A percentile compares a stretch with the other conserved stretches of the same genome.
phyloP scores from a whole-genome alignment of 2,797 vertebrate species.

The Parotocinclus haroldoi region DNA sequence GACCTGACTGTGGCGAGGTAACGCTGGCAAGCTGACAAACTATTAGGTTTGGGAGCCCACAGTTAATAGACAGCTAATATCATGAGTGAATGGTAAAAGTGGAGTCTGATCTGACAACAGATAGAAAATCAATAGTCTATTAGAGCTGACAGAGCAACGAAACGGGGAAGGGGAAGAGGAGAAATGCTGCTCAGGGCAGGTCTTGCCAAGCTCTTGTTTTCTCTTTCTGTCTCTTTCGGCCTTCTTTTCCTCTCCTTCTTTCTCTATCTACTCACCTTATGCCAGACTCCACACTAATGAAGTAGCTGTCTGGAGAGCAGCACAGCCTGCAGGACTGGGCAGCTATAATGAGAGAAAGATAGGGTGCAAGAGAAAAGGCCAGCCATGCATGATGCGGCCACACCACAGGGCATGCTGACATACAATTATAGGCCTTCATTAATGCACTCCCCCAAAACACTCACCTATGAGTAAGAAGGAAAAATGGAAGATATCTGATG shows the following conservation, averaged over 20 bases:
- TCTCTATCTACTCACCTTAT: conserved; percentile 51
- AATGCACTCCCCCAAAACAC: conserved; percentile 47
- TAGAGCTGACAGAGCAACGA: conserved; percentile 78
- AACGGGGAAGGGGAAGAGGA: conserved; percentile 43
- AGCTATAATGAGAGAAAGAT: conserved; percentile 68
- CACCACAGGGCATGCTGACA: conserved; percentile 77
- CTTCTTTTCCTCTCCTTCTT: background rate
- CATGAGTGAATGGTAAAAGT: conserved; percentile 86
- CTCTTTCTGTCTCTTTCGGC: conserved; percentile 10
- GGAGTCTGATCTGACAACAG: conserved; percentile 76
- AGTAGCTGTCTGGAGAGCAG: conserved; percentile 61
- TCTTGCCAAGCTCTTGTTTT: conserved; percentile 3
- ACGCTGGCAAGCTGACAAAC: conserved; percentile 67
- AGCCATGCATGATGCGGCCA: conserved; percentile 72
- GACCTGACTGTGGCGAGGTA: conserved; percentile 52
- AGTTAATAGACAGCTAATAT: conserved; percentile 90
- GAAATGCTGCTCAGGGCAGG: conserved; percentile 22
- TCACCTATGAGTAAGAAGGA: background rate
- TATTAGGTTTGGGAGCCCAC: conserved; percentile 67
- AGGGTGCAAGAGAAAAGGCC: conserved; percentile 45
- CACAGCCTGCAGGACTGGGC: conserved; percentile 54
- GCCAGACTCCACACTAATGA: conserved; percentile 66
- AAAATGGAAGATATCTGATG: conserved; percentile 27
- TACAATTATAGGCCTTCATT: conserved; percentile 91
- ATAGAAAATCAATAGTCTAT: conserved; percentile 96